A percentile compares a stretch with the other conserved stretches of the same genome.
Evolutionary conservation across 64 coral and sea anemone genomes (phyloP).

Genomic region (Pocillopora damicornis): DNA sequence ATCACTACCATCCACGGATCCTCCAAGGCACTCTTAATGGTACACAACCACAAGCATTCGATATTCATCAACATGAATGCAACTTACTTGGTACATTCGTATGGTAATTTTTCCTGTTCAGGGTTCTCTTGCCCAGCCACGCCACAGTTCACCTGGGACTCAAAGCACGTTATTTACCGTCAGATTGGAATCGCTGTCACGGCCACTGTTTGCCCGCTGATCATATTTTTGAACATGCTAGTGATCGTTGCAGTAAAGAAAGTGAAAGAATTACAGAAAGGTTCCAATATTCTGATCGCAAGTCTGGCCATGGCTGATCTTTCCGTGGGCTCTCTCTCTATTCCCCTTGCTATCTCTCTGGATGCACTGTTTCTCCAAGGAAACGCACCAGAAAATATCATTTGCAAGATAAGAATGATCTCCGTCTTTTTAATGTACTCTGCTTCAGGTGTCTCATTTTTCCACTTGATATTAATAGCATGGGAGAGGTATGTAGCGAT

Average conservation of each 20-base stretch:
- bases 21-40: too few relatives aligned
- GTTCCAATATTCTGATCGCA: neutral
- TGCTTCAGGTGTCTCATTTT: neutral
- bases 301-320: neutral
- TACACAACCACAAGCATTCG: too few relatives aligned
- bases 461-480: neutral
- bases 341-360: neutral
- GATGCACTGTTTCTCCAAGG: neutral
- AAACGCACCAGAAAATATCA: neutral
- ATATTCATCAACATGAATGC: too few relatives aligned
- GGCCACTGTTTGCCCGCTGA: neutral
- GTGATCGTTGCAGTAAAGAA: neutral
- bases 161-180: neutral
- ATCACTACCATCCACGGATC: too few relatives aligned
- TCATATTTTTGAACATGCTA: neutral
- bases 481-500: constrained; percentile 3
- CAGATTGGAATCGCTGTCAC: neutral
- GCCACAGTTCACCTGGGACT: neutral
- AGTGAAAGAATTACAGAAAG: neutral
- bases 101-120: neutral
- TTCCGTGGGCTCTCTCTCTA: neutral
- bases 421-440: neutral
- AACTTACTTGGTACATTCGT: too few relatives aligned
- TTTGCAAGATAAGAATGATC: neutral
- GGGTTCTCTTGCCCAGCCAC: neutral